phyloP scores from a whole-genome alignment of 2,797 vertebrate species.

The Aselliscus stoliczkanus region DNA sequence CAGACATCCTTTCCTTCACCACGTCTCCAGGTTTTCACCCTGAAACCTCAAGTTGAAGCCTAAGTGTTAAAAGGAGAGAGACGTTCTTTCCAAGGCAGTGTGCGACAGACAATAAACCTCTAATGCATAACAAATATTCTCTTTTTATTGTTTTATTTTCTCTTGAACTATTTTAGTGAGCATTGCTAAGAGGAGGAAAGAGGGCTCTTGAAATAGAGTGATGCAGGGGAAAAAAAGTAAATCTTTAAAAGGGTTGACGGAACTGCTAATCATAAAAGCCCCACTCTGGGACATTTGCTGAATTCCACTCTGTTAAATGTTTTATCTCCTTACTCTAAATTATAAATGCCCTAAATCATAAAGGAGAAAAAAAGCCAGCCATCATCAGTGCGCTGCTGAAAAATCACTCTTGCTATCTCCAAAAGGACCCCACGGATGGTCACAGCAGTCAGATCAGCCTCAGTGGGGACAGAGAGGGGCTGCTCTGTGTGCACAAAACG shows the following conservation, averaged over 20 bases:
- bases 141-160: slow-evolving; percentile 34
- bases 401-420: background rate
- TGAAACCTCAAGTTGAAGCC: background rate
- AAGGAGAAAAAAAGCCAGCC: slow-evolving; percentile 18
- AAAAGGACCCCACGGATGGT: background rate
- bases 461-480: background rate
- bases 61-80: background rate
- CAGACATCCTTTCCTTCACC: background rate
- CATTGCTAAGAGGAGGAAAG: slow-evolving; percentile 41
- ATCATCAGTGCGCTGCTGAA: slow-evolving; percentile 25
- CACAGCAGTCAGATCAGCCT: background rate
- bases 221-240: background rate
- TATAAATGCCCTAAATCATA: slow-evolving; percentile 32
- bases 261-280: slow-evolving; percentile 62
- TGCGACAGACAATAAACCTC: background rate
- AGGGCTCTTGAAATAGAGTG: slow-evolving; percentile 46
- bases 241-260: slow-evolving; percentile 56
- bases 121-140: background rate
- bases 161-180: slow-evolving; percentile 27
- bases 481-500: background rate
- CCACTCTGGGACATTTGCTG: slow-evolving; percentile 43
- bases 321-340: slow-evolving; percentile 49
- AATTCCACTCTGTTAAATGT: slow-evolving; percentile 38
- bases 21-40: background rate
- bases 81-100: background rate